Evolutionary conservation across 2,113 vertebrate genomes (phyloP), one percentile per base, ranked within the genome.

Genomic region (Cairina moschata): DNA sequence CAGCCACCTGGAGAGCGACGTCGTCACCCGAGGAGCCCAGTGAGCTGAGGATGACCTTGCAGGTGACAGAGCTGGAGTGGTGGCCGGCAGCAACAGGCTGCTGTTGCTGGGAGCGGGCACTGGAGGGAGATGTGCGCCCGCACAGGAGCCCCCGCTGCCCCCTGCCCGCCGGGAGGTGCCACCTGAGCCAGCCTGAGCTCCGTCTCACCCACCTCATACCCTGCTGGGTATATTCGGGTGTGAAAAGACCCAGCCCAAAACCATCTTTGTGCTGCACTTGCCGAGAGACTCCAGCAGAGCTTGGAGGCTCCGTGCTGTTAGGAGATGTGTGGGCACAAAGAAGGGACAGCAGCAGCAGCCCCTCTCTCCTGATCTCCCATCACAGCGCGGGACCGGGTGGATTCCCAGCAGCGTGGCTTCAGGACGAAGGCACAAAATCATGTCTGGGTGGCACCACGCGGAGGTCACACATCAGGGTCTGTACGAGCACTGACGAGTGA

Each of bases 111-210:
- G 62, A 96, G 86, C 0, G 83, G 83, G 93, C 93, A 92, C 95
- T 94, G 93, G 96, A 96, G 93, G 96, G 96, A 96, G 96, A 94
- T 95, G 80, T 95, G 90, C 9, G 88, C 80, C 86, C 80, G 9
- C 2, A 8, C 73, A 83, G 96, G 71, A 78, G 46, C 15, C 38
- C 77, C 42, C 11, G 23, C 66, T 88, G 84, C 69, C 95, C 83
- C 8, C 1, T 5, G 54, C 54, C 67, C 55, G 52, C 68, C 46
- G 76, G 32, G 50, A 25, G 22, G n/a, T 78, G 66, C 83, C 76
- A 63, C 59, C 79, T n/a, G 32, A 32, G 63, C 63, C 69, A 9
- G 34, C 21, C 72, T 2, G 50, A 38, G 71, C 56, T 8, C 52
- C 2, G 1, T 0, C 22, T 26, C 58, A 28, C 66, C 73, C 56